Base-by-base conservation (phyloP, 1,140 invertebrate species). In the Watersipora subatra region DNA sequence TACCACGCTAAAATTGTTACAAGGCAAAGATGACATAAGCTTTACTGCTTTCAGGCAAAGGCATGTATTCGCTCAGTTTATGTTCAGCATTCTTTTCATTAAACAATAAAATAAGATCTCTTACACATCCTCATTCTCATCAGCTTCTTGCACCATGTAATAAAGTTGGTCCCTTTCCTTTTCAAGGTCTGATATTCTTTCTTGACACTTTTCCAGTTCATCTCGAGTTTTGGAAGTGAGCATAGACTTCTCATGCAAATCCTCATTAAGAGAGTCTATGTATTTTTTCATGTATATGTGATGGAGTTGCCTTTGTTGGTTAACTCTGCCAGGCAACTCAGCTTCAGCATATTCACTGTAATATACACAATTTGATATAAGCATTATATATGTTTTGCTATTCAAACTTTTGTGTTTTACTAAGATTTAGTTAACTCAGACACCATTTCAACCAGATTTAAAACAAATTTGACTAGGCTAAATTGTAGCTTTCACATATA, bases 201-300 rank as follows among this genome's bases (percentile, higher is more conserved):
- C 67, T 22, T 72, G 66, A 68, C 76, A 77, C 64, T 77, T 75
- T 26, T 74, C 74, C 61, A 76, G 67, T 65, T 78, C 78, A 65
- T 78, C 75, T n/a, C 20, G 20, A 59, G 22, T 66, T 56, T 30
- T n/a, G 20, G 7, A 29, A 56, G 56, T 0, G 12, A 17, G 24
- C 7, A 63, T 12, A 29, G 26, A 62, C 2, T 28, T 57, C 46
- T 2, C 25, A 56, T 30, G 17, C 26, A 46, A 63, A 66, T 28
- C 56, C 1, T 66, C 19, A 34, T 66, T 17, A 27, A 34, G 17
- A 62, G 1, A 66, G 25, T 22, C n/a, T 46, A 61, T 20, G 7
- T 28, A 2, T 34, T 28, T 59, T 34, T 30, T 27, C 19, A 56
- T 57, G 59, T 30, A 30, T 28, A 17, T 20, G 25, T 24, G 30